phyloP scores from a whole-genome alignment of 2,797 vertebrate species.

The Esox masquinongy region DNA sequence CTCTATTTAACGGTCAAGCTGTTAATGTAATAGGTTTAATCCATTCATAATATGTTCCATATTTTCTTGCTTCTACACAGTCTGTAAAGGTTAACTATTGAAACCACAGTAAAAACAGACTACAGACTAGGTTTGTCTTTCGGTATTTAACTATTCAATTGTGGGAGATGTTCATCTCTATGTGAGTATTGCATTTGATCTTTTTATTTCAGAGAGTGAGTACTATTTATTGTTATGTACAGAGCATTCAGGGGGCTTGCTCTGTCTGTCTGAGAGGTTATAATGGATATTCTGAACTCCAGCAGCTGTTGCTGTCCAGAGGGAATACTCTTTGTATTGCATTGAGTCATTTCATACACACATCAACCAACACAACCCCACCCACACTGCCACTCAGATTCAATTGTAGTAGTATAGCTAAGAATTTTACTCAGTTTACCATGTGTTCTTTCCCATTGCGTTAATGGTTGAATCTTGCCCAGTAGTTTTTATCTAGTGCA shows the following conservation, averaged over 20 bases:
- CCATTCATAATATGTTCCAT: neutral
- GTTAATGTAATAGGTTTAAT: neutral
- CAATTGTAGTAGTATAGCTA: conserved; percentile 35
- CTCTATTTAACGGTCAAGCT: neutral
- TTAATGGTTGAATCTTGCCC: conserved; percentile 24
- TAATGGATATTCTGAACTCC: conserved; percentile 64
- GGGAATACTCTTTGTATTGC: conserved; percentile 52
- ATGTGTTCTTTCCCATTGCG: conserved; percentile 60
- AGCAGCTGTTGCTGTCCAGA: conserved; percentile 48
- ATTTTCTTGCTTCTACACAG: neutral
- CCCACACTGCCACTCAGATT: conserved; percentile 16
- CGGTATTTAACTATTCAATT: conserved; percentile 7
- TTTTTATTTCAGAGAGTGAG: conserved; percentile 20
- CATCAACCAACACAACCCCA: neutral
- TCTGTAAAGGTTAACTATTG: neutral
- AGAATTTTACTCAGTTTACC: conserved; percentile 56
- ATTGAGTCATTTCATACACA: conserved; percentile 66
- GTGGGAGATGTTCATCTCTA: conserved; percentile 31
- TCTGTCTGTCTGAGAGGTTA: conserved; percentile 30
- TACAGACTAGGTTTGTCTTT: neutral
- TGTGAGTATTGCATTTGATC: conserved; percentile 30
- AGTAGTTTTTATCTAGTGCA: conserved; percentile 33
- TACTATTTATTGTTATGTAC: conserved; percentile 24
- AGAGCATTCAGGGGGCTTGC: conserved; percentile 15
- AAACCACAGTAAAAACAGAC: conserved; percentile 7